phyloP scores from a whole-genome alignment of 2,113 vertebrate genomes.

The Thermophis baileyi region DNA sequence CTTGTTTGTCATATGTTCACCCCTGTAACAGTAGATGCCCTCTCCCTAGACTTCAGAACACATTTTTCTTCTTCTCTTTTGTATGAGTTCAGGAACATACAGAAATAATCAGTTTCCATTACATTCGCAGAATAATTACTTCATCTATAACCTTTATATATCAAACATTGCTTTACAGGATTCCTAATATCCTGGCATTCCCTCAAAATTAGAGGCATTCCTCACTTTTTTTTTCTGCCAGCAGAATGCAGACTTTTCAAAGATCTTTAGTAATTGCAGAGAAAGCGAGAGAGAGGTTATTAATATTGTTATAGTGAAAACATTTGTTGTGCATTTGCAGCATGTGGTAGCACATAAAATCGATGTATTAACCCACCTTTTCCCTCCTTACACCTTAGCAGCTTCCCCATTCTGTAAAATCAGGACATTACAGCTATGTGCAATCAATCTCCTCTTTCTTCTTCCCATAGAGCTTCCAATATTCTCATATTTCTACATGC shows the following conservation, averaged over 20 bases:
- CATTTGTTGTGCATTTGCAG: neutral
- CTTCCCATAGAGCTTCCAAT: neutral
- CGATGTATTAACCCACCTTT: neutral
- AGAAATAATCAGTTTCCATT: neutral
- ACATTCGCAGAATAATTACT: neutral
- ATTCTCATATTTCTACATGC: neutral
- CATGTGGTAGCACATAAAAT: neutral
- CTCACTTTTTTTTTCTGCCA: neutral
- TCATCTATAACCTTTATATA: neutral
- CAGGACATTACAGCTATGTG: neutral
- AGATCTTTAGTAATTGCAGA: neutral
- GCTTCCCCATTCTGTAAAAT: neutral
- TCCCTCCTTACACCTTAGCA: neutral
- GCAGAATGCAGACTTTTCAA: neutral
- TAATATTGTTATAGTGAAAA: neutral
- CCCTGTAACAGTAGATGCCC: neutral
- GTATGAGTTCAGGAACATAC: neutral
- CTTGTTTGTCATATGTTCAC: conserved; percentile 10
- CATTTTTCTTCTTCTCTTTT: neutral
- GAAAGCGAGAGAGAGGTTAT: neutral
- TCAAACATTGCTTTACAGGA: neutral
- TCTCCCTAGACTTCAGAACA: neutral
- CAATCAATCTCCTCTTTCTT: neutral
- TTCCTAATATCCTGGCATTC: neutral
- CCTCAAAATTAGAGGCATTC: neutral